These are phyloP conservation scores for Cheilosia soror DNA, from an alignment of 2,888 invertebrate genomes.

Conservation along the genomic window DNA sequence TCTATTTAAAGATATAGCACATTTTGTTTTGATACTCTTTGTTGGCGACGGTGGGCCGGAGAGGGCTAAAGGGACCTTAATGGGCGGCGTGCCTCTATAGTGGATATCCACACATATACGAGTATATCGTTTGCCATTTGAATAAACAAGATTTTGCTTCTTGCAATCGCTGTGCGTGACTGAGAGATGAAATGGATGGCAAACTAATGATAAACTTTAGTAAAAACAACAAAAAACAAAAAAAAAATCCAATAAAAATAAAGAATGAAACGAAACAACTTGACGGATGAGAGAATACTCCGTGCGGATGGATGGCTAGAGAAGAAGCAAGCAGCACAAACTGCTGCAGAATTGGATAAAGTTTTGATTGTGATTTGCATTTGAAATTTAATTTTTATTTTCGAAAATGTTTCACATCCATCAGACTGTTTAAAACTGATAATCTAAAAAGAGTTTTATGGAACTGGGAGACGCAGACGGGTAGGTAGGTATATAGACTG, in stretches of 20 bases:
- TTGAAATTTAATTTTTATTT: constrained; percentile 25
- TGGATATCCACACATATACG: not conserved
- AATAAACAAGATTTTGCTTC: constrained; percentile 60
- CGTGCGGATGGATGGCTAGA: constrained; percentile 3
- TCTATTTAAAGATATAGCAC: constrained; percentile 58
- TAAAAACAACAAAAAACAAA: constrained; percentile 20
- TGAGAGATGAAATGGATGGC: constrained; percentile 67
- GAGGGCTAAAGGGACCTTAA: not conserved
- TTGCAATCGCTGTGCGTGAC: constrained; percentile 66
- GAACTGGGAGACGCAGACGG: not conserved
- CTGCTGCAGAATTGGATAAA: constrained; percentile 28
- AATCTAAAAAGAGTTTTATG: constrained; percentile 32
- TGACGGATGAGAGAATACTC: constrained; percentile 62
- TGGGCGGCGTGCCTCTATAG: not conserved
- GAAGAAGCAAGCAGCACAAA: constrained; percentile 1
- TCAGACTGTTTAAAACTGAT: constrained; percentile 50
- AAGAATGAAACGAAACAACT: constrained; percentile 48
- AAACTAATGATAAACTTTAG: constrained; percentile 70
- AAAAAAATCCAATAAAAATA: constrained; percentile 14
- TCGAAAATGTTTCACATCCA: constrained; percentile 45
- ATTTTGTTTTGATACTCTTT: constrained; percentile 62
- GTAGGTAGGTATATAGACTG: constrained; percentile 17
- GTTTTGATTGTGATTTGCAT: constrained; percentile 70
- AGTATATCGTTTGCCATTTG: constrained; percentile 44
- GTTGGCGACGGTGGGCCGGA: constrained; percentile 1